Evolutionary conservation across 2,113 vertebrate genomes (phyloP), one percentile per base, ranked within the genome.

Genomic region (Gulo gulo): DNA sequence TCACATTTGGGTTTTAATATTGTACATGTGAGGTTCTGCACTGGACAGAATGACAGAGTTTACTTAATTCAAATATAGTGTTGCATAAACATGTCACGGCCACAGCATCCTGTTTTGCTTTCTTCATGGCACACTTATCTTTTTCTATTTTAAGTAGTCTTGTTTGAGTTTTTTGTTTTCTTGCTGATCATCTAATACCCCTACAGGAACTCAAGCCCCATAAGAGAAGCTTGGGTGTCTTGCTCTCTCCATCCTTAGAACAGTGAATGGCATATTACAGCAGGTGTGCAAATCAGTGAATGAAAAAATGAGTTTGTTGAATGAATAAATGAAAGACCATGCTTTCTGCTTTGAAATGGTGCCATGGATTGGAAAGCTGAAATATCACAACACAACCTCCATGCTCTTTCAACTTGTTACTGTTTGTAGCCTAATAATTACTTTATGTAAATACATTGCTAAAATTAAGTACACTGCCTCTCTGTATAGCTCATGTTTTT

Each of bases 1-100:
- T 94, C 55, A 80, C 26, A 73, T n/a, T 76, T 95, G 93, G 45
- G 65, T 73, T 91, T 97, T 57, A 83, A 61, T 93, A 83, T 69
- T 89, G 69, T 29, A 93, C 24, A 69, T 24, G 65, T 74, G 36
- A 94, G 29, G 16, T 71, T 97, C 92, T 47, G 92, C 81, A 20
- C 0, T 65, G 73, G 79, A 79, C 2, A 79, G 88, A 31, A 84
- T 81, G 26, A 42, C 2, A 73, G 26, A n/a, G 50, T 79, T 95
- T 74, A 78, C 16, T 78, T 87, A 79, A 92, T 95, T 78, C 81
- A 12, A 86, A 23, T 55, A 80, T 4, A 96, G 78, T 61, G 26
- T 14, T 82, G 29, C 57, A 73, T 61, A 67, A 85, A 92, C 93
- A 57, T 6, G 76, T 45, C 79, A 89, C 4, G 67, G 47, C 10